Conservation (phyloP, 2,888 invertebrate species). For the Patella ulyssiponensis region DNA sequence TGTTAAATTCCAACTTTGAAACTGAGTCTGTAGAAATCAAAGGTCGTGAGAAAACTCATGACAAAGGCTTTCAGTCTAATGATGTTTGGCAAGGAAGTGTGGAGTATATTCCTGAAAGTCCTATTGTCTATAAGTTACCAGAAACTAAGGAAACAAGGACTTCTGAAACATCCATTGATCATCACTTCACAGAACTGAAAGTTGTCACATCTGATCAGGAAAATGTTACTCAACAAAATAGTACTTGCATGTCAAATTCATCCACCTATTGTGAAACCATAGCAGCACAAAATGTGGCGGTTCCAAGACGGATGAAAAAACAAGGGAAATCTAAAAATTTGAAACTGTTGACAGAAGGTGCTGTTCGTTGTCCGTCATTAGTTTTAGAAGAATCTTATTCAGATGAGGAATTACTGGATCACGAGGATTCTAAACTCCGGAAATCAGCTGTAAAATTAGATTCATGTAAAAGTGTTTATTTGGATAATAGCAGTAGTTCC, state of each 20-base stretch:
- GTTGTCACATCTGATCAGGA: no score
- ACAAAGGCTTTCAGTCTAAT: not conserved
- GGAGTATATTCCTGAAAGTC: not conserved
- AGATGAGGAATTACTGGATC: not conserved
- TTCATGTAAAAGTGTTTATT: no score
- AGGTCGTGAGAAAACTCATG: not conserved
- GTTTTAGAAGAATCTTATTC: not conserved
- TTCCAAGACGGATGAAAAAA: not conserved
- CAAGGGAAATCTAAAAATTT: slow-evolving; percentile 3
- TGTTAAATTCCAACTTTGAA: no score
- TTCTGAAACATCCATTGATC: no score
- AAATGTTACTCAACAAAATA: no score
- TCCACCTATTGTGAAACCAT: no score
- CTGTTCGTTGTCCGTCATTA: not conserved
- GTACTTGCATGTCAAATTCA: no score
- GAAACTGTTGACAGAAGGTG: not conserved
- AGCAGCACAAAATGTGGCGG: not conserved
- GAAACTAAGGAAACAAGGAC: not conserved
- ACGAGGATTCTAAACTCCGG: not conserved
- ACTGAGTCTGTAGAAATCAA: not conserved
- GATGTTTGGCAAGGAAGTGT: not conserved
- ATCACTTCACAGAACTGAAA: no score
- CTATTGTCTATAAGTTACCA: not conserved
- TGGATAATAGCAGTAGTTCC: no score
- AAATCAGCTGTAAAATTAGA: no score